A percentile compares a stretch with the other conserved stretches of the same genome.
Evolutionary conservation across 2,113 vertebrate species (phyloP).

Genomic region (Ammospiza nelsoni): DNA sequence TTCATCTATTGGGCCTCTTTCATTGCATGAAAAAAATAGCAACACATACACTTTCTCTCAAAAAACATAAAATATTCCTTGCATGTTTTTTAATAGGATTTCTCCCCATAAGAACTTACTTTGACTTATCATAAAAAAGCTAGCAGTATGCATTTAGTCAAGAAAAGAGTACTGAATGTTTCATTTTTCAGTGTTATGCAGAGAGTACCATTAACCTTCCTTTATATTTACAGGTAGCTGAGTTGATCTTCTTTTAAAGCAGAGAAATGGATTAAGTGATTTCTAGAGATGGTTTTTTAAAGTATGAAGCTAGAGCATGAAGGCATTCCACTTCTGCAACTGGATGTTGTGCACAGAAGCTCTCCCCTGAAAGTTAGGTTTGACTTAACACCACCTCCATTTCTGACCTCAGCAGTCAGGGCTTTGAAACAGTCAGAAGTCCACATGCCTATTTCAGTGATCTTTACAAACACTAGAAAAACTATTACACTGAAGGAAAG

Average conservation of each 20-base stretch:
- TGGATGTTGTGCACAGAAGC: not conserved
- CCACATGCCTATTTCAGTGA: not conserved
- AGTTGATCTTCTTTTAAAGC: not conserved
- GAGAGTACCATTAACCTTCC: not conserved
- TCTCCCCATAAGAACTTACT: not conserved
- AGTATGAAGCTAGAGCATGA: not conserved
- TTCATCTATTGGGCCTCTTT: not conserved
- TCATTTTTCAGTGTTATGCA: not conserved
- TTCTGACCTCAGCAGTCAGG: not conserved
- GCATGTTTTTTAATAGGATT: not conserved
- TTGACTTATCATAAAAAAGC: not conserved
- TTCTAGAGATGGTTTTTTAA: not conserved
- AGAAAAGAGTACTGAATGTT: not conserved
- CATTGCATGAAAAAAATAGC: not conserved
- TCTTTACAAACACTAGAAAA: not conserved
- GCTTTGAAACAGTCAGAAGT: not conserved
- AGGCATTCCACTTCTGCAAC: not conserved
- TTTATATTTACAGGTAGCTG: not conserved
- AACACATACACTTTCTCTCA: not conserved
- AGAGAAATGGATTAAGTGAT: not conserved
- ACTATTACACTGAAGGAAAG: not conserved
- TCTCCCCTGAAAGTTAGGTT: not conserved
- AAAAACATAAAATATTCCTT: not conserved
- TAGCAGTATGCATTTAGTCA: not conserved
- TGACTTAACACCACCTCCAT: rapidly evolving